Conservation (phyloP, 2,797 vertebrate genomes). For the Urocyon cinereoargenteus region DNA sequence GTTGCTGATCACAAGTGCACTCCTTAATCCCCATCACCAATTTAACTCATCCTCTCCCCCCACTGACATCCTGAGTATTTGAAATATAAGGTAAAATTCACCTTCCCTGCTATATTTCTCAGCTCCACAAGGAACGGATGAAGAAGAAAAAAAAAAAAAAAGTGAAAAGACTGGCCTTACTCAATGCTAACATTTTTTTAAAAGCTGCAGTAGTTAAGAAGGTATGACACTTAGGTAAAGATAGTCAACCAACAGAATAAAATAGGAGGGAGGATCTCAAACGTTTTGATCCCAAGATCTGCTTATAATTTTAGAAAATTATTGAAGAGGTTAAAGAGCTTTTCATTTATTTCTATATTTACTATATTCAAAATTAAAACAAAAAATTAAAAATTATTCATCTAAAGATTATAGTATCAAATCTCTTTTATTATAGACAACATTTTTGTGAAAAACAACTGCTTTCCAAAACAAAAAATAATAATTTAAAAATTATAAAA, state of each 20-base stretch:
- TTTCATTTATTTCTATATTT: not conserved
- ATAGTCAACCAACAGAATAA: not conserved
- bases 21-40: not conserved
- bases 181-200: not conserved
- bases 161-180: not conserved
- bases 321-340: not conserved
- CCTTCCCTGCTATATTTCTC: not conserved
- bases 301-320: not conserved
- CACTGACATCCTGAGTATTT: not conserved
- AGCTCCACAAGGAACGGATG: not conserved
- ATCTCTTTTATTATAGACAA: not conserved
- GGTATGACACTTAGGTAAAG: not conserved
- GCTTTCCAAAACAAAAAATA: not conserved
- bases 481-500: not conserved
- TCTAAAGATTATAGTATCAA: not conserved
- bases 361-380: not conserved
- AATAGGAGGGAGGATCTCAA: not conserved
- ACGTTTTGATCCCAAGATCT: not conserved
- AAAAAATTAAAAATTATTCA: not conserved
- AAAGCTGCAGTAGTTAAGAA: not conserved
- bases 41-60: not conserved
- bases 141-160: not conserved
- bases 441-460: not conserved
- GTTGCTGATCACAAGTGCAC: not conserved
- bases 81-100: not conserved